Evolutionary conservation across 2,888 invertebrate species (phyloP).

Genomic region (Megalurothrips usitatus): DNA sequence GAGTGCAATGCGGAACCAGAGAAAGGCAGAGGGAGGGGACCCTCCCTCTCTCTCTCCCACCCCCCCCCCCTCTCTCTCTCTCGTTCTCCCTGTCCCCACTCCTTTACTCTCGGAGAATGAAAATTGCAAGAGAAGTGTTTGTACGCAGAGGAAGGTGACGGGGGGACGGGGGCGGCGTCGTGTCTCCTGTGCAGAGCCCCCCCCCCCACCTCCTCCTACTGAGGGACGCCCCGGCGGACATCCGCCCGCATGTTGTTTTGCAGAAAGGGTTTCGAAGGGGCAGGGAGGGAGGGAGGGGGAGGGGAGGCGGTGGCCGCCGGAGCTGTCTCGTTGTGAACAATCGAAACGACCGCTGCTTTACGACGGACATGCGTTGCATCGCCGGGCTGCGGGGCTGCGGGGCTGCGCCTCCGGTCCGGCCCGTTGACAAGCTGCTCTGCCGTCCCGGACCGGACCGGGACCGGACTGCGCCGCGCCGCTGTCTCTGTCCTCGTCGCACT

Average conservation of each 20-base stretch:
- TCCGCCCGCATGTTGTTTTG: neutral
- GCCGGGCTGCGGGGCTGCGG: neutral
- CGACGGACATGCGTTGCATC: neutral
- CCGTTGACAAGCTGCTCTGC: neutral
- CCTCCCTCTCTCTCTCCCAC: neutral
- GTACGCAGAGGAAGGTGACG: neutral
- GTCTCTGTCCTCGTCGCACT: neutral
- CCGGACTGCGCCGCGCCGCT: neutral
- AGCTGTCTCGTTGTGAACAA: neutral
- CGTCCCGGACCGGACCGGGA: neutral
- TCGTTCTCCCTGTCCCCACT: neutral
- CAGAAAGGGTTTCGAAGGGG: neutral
- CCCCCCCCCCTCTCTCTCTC: neutral
- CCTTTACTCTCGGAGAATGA: neutral
- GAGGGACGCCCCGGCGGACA: neutral
- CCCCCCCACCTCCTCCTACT: neutral
- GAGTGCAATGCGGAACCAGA: conserved; percentile 21
- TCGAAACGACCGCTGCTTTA: conserved; percentile 6
- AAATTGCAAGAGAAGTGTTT: neutral
- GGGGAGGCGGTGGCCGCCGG: neutral
- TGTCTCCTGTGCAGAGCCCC: neutral
- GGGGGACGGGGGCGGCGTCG: neutral
- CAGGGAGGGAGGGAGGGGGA: neutral
- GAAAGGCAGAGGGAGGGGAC: neutral
- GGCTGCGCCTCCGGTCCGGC: neutral